Conservation (phyloP, 2,113 vertebrate genomes). For the Aplodontia rufa region DNA sequence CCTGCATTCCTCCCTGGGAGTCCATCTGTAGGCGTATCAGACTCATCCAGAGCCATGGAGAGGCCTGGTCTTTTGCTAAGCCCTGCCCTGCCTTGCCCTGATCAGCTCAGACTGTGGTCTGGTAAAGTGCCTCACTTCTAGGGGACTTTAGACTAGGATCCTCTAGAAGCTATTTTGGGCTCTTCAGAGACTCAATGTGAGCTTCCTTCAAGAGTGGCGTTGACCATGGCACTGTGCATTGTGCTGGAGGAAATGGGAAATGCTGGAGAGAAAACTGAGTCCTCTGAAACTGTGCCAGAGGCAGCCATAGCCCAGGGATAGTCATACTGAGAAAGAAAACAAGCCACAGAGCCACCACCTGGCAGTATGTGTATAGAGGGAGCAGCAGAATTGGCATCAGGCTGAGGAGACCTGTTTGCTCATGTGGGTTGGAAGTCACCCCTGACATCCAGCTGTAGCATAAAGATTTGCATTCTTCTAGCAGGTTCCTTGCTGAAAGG, state of each 20-base stretch:
- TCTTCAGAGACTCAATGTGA: neutral
- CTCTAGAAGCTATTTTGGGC: neutral
- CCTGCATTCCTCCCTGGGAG: neutral
- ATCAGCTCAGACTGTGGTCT: neutral
- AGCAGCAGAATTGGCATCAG: too few relatives aligned
- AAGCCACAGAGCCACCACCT: neutral
- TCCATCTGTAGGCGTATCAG: fast-evolving
- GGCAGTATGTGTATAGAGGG: neutral
- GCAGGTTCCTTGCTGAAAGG: neutral
- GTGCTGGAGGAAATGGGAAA: neutral
- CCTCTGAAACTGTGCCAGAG: neutral
- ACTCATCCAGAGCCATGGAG: neutral
- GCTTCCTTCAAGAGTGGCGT: neutral
- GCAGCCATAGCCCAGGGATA: neutral
- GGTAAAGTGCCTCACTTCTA: neutral
- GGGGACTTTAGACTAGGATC: neutral
- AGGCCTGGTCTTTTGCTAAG: neutral
- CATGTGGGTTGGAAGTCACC: neutral
- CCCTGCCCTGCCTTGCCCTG: too few relatives aligned
- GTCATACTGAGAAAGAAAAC: neutral
- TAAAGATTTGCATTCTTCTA: neutral
- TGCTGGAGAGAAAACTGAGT: neutral
- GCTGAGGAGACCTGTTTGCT: neutral
- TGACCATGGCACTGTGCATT: neutral
- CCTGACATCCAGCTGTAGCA: neutral